Evolutionary conservation across 2,888 invertebrate species (phyloP), one percentile per base, ranked within the genome.

Genomic region (Drosophila peninsularis): DNA sequence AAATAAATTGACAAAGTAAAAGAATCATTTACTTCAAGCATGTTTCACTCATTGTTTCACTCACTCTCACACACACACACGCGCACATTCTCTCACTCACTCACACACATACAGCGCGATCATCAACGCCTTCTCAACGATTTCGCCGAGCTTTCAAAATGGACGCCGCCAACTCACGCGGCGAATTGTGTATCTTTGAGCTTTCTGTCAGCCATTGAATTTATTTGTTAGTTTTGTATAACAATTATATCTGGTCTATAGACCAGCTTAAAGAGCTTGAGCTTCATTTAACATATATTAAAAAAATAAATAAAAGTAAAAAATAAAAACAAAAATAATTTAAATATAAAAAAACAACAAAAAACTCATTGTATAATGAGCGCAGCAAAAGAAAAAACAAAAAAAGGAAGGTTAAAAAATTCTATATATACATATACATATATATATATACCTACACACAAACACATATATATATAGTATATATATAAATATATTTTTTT

Each of bases 321-420:
- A 30, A 11, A 34, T 44, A 39, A 50, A 52, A n/a, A 53, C 34
- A 64, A 49, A 36, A 30, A 39, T 3, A 63, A 44, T 27, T 21
- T 10, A 36, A 24, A n/a, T 6, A 44, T 42, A 72, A 41, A 55
- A 50, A 72, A 37, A 55, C n/a, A 19, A 24, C 39, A 55, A 74
- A 19, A 30, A 32, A n/a, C 45, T 45, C 45, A 24, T 44, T 44
- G n/a, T 5, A 5, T 27, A 10, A 45, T 45, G 24, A 45, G 34
- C 0, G n/a, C 61, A 34, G 45, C 30, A 49, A 32, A 42, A 21
- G 21, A 21, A 45, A 47, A 49, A 32, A 42, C 13, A 21, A 21
- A 45, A 47, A 30, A 17, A 34, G 63, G 82, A 84, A 81, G 73
- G 84, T 72, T 81, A 76, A 76, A 68, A 55, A 75, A 55, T 61